Evolutionary conservation across 2,113 vertebrate species (phyloP), one percentile per base, ranked within the genome.

Genomic region (Xenotilapia caudafasciata): DNA sequence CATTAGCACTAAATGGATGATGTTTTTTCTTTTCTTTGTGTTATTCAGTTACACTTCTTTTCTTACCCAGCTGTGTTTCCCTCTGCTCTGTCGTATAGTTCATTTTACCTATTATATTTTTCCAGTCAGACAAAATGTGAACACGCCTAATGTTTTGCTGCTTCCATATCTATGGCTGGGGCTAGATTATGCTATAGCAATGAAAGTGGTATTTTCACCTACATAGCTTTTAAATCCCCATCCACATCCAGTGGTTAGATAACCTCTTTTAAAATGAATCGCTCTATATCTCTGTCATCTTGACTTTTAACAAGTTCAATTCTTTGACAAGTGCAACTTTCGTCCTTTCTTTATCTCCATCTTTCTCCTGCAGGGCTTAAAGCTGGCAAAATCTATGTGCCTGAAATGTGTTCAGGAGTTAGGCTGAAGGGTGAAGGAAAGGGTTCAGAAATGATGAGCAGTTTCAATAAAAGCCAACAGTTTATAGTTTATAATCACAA

Each of bases 1-100:
- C 79, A 90, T 94, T 90, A 91, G 91, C 86, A 85, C 79, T 87
- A 88, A 93, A 92, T 73, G 55, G 86, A 83, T 56, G 45, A 84
- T 83, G 55, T 62, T 83, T 90, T 90, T 89, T 87, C 79, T 73
- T 85, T 73, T 56, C 55, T 80, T 83, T 85, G 9, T 73, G 40
- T 88, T 89, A 33, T 70, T 79, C 14, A 3, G 47, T 75, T 73
- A 31, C 65, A 56, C 35, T 87, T 83, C 14, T 84, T 68, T 56
- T 80, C 17, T 33, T 79, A 17, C 23, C 45, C 79, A 38, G 15
- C 38, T 58, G 11, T 45, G 5, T 10, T 73, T 80, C 26, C 28
- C 45, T 53, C 54, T 54, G 7, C 23, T 55, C 17, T 23, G n/a
- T 79, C 21, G 15, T 60, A 31, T 19, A 49, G 11, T 84, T 84